Conservation (phyloP, 2,888 invertebrate genomes). For the Pachydiplax longipennis region DNA sequence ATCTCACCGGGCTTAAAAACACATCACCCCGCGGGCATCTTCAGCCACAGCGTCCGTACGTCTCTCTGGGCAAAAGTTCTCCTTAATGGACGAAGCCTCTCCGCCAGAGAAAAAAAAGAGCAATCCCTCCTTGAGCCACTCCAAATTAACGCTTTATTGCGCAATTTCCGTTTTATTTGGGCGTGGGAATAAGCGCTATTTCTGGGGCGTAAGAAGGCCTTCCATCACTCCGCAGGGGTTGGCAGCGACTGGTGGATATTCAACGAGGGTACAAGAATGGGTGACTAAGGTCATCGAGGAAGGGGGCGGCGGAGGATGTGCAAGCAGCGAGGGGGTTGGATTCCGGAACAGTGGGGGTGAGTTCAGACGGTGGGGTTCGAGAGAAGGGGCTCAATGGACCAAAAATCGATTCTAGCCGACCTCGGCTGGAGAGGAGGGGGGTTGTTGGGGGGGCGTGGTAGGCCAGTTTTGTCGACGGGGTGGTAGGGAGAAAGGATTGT, state of each 20-base stretch:
- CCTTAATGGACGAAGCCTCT: too few relatives aligned
- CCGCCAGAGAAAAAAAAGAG: neutral
- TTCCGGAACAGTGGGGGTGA: neutral
- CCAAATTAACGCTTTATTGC: neutral
- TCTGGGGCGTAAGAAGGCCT: neutral
- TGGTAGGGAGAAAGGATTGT: slow-evolving; percentile 6
- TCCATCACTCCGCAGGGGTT: neutral
- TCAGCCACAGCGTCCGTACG: too few relatives aligned
- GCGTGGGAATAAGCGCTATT: neutral
- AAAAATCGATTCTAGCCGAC: slow-evolving; percentile 34
- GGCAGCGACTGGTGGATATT: neutral
- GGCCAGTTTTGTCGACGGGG: neutral
- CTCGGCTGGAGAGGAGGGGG: slow-evolving; percentile 5
- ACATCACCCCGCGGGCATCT: too few relatives aligned
- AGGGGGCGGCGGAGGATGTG: neutral
- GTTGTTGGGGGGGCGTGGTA: neutral
- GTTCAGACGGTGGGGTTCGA: slow-evolving; percentile 24
- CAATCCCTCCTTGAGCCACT: neutral
- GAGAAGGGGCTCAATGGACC: slow-evolving; percentile 9
- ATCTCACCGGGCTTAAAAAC: too few relatives aligned
- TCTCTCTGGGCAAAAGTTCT: too few relatives aligned
- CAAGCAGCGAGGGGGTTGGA: neutral
- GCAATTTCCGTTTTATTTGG: neutral
- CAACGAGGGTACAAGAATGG: neutral
- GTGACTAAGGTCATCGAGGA: neutral